Conservation (phyloP, 1,140 invertebrate species). For the Tyrophagus putrescentiae region DNA sequence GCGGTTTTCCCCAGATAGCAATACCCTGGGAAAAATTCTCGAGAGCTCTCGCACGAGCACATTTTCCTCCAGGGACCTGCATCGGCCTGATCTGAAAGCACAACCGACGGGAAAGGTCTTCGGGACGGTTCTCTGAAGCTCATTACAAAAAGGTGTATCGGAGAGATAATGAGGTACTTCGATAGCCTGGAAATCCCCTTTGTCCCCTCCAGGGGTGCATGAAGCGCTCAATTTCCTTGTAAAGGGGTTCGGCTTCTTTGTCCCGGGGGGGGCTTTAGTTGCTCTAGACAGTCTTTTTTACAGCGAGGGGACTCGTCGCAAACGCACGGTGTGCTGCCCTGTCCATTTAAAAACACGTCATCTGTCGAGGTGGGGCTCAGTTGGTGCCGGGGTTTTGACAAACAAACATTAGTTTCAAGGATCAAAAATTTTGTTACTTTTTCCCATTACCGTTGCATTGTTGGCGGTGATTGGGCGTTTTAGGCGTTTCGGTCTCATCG, state of each 20-base stretch:
- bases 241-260: not conserved
- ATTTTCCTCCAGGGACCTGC: slow-evolving; percentile 30
- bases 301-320: not conserved
- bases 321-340: not conserved
- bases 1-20: not conserved
- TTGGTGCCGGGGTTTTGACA: not conserved
- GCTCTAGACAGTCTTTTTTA: not conserved
- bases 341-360: slow-evolving; percentile 12
- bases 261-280: not conserved
- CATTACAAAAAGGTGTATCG: slow-evolving; percentile 50
- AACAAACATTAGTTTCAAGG: no score
- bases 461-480: no score
- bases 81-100: slow-evolving; percentile 52
- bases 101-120: no score
- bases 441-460: no score
- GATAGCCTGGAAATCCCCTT: slow-evolving; percentile 48
- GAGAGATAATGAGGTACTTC: slow-evolving; percentile 41
- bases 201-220: slow-evolving; percentile 43
- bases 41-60: not conserved
- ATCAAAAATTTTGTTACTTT: no score
- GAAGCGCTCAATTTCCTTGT: not conserved
- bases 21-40: not conserved
- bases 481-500: no score
- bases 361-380: not conserved
- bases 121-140: no score